Evolutionary conservation across 1,140 invertebrate genomes (phyloP), one percentile per base, ranked within the genome.

Genomic region (Habropoda laboriosa): DNA sequence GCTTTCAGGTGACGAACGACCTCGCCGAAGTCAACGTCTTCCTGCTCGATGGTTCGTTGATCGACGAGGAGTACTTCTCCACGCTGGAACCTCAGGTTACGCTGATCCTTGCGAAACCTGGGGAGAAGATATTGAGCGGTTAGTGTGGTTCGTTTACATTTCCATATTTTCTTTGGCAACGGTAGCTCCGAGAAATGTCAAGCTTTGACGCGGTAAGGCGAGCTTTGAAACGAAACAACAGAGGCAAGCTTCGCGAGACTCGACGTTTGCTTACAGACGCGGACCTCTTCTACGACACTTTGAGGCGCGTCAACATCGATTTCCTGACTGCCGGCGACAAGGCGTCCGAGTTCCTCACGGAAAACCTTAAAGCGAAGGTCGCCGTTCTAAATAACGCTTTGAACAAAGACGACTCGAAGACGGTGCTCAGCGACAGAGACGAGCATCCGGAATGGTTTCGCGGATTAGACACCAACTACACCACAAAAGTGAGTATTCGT

Each of bases 361-460:
- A 94, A 51, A 95, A 96, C 88, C 93, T 96, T 60, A 95, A 95
- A 86, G 93, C 93, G 63, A 96, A 96, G 84, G 94, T 96, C 68
- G 90, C 89, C 1, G 80, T 89, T 40, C 87, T 93, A 40, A 89
- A 91, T 82, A 94, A 66, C 89, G 93, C 89, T 84, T 92, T 93
- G 82, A 94, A 91, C 81, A 89, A 90, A 24, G 93, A 95, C 86
- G 92, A 94, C 57, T 92, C 94, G 3, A 94, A 93, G 45, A 94
- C 94, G 0, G 82, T 92, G 76, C 89, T 94, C 27, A 96, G 95
- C 83, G 91, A 92, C 4, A 94, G 94, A 78, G 90, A 90, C 24
- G 94, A 96, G 71, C 95, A 97, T 92, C 93, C 95, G 4, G 95
- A 95, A 75, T 97, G 96, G 96, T 97, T 97, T 91, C 91, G 94